phyloP scores from a whole-genome alignment of 2,113 vertebrate species.

The Mola mola region DNA sequence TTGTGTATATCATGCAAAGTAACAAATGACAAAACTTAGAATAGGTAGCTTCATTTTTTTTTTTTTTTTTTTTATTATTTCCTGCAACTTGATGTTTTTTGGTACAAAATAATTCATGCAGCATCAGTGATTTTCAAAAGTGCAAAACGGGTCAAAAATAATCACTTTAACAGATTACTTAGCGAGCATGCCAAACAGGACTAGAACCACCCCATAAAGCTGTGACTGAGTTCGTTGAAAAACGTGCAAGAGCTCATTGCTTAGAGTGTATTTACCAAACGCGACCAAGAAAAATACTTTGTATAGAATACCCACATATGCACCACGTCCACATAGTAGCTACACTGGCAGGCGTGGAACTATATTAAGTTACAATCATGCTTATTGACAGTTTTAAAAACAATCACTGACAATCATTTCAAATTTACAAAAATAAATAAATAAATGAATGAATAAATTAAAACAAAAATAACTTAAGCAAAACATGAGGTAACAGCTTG shows the following conservation, averaged over 20 bases:
- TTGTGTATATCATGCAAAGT: not conserved
- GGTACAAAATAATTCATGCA: constrained; percentile 83
- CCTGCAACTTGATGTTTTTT: constrained; percentile 13
- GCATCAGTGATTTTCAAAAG: constrained; percentile 77
- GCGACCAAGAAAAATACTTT: constrained; percentile 60
- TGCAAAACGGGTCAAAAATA: constrained; percentile 76
- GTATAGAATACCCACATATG: constrained; percentile 44
- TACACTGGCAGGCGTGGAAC: constrained; percentile 51
- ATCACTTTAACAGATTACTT: constrained; percentile 68
- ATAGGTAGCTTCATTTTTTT: constrained; percentile 57
- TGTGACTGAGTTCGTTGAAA: constrained; percentile 44
- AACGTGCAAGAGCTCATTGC: constrained; percentile 63
- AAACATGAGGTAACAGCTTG: constrained; percentile 78
- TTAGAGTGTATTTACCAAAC: constrained; percentile 30
- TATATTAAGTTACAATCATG: constrained; percentile 60
- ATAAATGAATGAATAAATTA: not conserved
- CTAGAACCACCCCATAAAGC: constrained; percentile 60
- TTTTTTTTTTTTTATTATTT: constrained; percentile 69
- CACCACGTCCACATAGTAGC: constrained; percentile 48
- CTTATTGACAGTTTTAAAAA: constrained; percentile 47
- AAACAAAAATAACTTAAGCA: not conserved
- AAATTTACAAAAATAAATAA: constrained; percentile 40
- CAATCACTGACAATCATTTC: constrained; percentile 53
- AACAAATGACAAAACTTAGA: constrained; percentile 47
- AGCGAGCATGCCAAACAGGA: constrained; percentile 74